Percentiles rank a stretch among this genome's conserved stretches.
Conservation (phyloP, 2,797 vertebrate genomes). For the Microcaecilia unicolor region DNA sequence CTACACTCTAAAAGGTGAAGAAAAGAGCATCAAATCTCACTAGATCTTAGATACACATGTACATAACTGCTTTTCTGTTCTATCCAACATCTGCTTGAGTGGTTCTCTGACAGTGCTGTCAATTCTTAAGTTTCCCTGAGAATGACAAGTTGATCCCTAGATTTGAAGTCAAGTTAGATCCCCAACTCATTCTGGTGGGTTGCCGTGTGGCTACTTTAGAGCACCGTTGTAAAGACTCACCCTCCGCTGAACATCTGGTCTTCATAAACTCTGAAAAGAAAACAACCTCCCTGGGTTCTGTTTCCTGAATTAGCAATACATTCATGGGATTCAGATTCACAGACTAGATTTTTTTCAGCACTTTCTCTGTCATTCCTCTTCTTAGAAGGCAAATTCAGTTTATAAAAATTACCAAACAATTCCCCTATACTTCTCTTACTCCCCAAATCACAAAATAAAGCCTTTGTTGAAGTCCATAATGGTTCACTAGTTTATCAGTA, state of each 20-base stretch:
- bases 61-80: slow-evolving; percentile 9
- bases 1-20: no score
- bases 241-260: slow-evolving; percentile 37
- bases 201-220: slow-evolving; percentile 15
- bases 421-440: slow-evolving; percentile 1
- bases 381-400: slow-evolving; percentile 22
- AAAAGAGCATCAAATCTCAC: no score
- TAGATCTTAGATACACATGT: no score
- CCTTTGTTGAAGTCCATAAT: no score
- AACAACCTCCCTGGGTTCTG: slow-evolving; percentile 9
- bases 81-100: background rate
- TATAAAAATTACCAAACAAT: slow-evolving; percentile 18
- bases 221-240: slow-evolving; percentile 23
- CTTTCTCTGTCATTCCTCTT: slow-evolving; percentile 31
- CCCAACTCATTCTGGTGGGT: slow-evolving; percentile 5
- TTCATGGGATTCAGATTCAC: slow-evolving; percentile 34
- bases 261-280: slow-evolving; percentile 19
- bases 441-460: background rate
- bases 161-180: slow-evolving; percentile 4
- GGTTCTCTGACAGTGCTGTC: background rate
- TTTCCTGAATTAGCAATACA: slow-evolving; percentile 32
- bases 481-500: no score
- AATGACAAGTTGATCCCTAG: slow-evolving; percentile 14
- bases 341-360: slow-evolving; percentile 31
- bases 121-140: background rate